Evolutionary conservation across 2,113 vertebrate species (phyloP).

Genomic region (Pandion haliaetus): DNA sequence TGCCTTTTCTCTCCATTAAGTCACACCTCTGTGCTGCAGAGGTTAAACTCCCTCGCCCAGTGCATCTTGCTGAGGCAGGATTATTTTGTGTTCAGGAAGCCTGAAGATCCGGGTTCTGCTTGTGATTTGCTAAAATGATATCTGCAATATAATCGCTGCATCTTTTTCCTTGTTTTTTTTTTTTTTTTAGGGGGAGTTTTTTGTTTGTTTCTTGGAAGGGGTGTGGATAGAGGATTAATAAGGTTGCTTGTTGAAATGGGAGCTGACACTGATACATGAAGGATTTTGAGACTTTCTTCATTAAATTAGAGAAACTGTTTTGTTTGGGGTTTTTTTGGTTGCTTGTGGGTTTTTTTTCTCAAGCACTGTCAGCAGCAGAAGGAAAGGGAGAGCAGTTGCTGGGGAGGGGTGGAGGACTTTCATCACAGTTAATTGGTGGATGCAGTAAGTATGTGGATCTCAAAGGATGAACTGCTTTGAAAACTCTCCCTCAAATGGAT

Average conservation of each 20-base stretch:
- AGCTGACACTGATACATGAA: not conserved
- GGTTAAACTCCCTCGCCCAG: not conserved
- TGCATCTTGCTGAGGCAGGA: not conserved
- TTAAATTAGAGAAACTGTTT: not conserved
- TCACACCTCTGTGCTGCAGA: not conserved
- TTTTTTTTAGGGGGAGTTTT: rapidly evolving
- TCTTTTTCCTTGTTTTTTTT: not conserved
- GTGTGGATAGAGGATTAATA: not conserved
- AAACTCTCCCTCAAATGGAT: not conserved
- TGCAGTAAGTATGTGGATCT: not conserved
- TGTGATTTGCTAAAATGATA: not conserved
- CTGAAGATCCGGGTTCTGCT: not conserved
- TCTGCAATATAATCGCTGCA: not conserved
- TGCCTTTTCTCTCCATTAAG: not conserved
- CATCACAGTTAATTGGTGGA: not conserved
- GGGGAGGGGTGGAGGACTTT: not conserved
- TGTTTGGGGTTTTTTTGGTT: not conserved
- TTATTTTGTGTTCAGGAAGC: not conserved
- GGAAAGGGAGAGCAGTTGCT: not conserved
- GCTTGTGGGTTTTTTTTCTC: not conserved
- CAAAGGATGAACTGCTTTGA: not conserved
- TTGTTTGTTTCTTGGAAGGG: not conserved
- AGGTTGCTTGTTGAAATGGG: not conserved
- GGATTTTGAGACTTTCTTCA: not conserved
- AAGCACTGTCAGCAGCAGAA: not conserved